Conservation (phyloP, 2,113 vertebrate genomes). For the Sylvia atricapilla region DNA sequence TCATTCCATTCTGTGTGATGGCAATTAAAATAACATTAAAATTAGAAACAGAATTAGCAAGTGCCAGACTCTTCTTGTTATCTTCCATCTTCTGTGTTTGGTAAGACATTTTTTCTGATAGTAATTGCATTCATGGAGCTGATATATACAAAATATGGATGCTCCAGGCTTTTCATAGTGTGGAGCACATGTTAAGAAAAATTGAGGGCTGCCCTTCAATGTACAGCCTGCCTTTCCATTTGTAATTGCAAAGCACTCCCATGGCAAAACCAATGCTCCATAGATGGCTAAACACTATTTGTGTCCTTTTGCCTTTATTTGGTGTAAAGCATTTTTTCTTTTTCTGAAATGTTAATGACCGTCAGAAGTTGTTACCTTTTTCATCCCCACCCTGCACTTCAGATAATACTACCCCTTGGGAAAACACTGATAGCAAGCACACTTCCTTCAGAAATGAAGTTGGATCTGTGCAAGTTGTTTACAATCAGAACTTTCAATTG, state of each 20-base stretch:
- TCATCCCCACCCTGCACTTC: neutral
- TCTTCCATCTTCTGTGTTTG: neutral
- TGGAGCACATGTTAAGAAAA: neutral
- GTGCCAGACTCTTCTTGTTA: neutral
- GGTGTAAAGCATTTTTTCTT: neutral
- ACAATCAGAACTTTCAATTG: neutral
- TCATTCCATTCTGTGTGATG: neutral
- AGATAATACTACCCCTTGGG: neutral
- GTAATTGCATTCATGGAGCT: neutral
- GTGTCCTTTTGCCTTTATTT: neutral
- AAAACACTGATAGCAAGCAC: neutral
- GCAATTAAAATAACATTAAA: slow-evolving; percentile 19
- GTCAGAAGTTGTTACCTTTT: neutral
- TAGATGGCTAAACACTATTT: neutral
- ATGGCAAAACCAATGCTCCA: neutral
- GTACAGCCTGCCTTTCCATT: neutral
- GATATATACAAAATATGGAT: neutral
- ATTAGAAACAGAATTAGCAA: neutral
- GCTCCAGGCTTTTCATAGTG: neutral
- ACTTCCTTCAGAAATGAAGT: neutral
- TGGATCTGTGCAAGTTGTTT: neutral
- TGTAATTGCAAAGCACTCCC: neutral
- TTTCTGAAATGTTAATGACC: neutral
- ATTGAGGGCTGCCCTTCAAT: neutral
- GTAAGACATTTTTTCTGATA: neutral